phyloP scores from a whole-genome alignment of 2,797 vertebrate species.

The Stomatorhinus walkeri region DNA sequence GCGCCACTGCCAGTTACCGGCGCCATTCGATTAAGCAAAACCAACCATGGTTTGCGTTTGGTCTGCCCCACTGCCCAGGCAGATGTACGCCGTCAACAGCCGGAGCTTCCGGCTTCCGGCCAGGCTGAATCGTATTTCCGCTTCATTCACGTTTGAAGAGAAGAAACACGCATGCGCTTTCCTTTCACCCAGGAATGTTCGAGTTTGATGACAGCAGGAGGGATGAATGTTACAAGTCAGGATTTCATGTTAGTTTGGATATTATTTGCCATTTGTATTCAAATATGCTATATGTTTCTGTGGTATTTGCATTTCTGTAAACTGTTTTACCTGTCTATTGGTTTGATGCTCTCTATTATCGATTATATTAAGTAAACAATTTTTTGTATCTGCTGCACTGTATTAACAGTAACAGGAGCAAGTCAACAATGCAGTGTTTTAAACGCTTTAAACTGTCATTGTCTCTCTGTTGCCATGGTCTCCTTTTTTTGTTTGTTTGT shows the following conservation, averaged over 20 bases:
- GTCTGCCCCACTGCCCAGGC: neutral
- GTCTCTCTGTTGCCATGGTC: neutral
- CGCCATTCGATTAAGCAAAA: neutral
- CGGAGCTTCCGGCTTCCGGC: slow-evolving; percentile 17
- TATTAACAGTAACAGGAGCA: neutral
- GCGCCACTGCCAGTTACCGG: neutral
- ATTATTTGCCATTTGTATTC: neutral
- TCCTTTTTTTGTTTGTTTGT: neutral
- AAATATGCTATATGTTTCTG: neutral
- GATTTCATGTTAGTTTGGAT: neutral
- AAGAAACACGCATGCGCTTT: neutral
- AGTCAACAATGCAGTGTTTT: neutral
- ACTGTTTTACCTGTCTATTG: neutral
- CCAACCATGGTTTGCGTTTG: neutral
- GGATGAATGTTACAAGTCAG: neutral
- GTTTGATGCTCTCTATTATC: neutral
- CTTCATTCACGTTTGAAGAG: neutral
- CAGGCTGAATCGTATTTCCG: neutral
- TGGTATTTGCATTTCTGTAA: neutral
- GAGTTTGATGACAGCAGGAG: neutral
- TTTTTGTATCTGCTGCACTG: neutral
- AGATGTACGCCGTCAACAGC: neutral
- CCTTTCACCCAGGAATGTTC: neutral
- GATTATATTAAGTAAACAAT: neutral
- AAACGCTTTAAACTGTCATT: neutral